Evolutionary conservation across 2,888 invertebrate genomes (phyloP), one percentile per base, ranked within the genome.

Genomic region (Isotomurus palustris): DNA sequence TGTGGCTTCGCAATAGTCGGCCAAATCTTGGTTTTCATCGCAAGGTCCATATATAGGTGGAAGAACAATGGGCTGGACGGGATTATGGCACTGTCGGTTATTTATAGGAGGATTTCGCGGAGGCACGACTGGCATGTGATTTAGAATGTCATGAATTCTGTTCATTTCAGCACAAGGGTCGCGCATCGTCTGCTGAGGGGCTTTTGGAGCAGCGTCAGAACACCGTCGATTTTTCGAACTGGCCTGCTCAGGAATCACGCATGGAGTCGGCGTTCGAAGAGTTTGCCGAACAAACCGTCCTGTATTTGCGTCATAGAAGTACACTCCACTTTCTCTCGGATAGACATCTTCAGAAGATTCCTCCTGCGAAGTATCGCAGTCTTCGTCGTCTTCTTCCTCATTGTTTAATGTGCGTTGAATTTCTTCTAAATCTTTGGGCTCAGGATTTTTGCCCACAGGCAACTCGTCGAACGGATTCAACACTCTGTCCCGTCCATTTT

Each of bases 371-470:
- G 41, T 44, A 12, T 54, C 38, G 8, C 48, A 52, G n/a, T 43
- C 35, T 40, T 64, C 55, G 12, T 55, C 45, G 12, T 51, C 44
- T 24, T 57, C 50, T 21, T 51, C 56, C 5, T 38, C 38, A 10
- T 17, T 27, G n/a, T 3, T 3, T 3, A 14, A 38, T 12, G 6
- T 43, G 24, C 6, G 14, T 24, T 22, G 22, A 22, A 22, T 4
- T 5, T 45, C 5, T 43, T 56, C 27, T 44, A 41, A 4, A 40
- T 55, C 6, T 58, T 55, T 4, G 28, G 29, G 6, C 17, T 36
- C 17, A n/a, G 62, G 62, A 41, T 62, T 68, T 53, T 65, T 68
- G 10, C 68, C 68, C 3, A 64, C 64, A 3, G 68, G 68, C 2
- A 62, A 55, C 32, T 69, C 68, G 41, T 69, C 68, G 47, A 64